These are phyloP conservation scores for Acanthisitta chloris DNA, from an alignment of 2,113 vertebrate genomes.

Conservation along the genomic window DNA sequence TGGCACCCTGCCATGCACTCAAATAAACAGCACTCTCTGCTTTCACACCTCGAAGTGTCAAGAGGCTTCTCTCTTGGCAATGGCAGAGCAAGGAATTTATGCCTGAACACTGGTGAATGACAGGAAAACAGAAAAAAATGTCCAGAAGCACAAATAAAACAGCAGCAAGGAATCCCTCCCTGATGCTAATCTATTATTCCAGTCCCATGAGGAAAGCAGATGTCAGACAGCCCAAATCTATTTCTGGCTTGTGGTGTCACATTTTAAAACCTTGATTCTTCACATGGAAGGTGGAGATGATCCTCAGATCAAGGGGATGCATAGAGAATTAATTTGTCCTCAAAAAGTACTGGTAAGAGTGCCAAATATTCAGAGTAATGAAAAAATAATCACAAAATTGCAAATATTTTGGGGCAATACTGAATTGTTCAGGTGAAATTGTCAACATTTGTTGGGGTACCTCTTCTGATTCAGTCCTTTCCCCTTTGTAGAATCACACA, in stretches of 20 bases:
- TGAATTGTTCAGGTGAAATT: not conserved
- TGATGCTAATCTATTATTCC: not conserved
- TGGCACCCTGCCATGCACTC: not conserved
- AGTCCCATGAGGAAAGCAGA: not conserved
- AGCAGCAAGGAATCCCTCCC: not conserved
- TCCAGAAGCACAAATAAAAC: not conserved
- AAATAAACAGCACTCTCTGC: not conserved
- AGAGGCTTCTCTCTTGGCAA: not conserved
- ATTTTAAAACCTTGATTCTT: not conserved
- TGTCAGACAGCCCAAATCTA: not conserved
- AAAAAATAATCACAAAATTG: not conserved
- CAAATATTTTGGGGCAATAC: fast-evolving
- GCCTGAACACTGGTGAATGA: not conserved
- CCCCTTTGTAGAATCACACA: not conserved
- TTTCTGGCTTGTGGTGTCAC: not conserved
- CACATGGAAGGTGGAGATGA: not conserved
- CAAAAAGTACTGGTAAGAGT: not conserved
- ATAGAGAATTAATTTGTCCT: not conserved
- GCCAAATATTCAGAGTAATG: not conserved
- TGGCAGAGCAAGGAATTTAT: not conserved
- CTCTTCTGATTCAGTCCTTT: not conserved
- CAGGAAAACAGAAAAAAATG: not conserved
- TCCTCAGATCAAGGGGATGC: not conserved
- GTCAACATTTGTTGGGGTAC: not conserved
- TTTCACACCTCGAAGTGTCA: not conserved